Conservation (phyloP, 2,113 vertebrate species). For the Furnarius figulus region DNA sequence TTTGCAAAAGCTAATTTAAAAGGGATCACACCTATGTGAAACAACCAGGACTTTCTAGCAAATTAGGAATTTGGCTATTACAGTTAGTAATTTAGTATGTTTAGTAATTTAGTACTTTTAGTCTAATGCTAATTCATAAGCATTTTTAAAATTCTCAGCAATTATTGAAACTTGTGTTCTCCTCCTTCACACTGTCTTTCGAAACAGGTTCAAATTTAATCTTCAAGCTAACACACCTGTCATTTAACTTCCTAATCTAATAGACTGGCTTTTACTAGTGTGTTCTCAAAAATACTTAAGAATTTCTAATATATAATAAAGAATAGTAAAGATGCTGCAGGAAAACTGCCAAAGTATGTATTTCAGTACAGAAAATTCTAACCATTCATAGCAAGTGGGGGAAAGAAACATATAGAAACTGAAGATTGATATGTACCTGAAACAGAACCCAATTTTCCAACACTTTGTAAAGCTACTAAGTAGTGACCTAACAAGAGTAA, state of each 20-base stretch:
- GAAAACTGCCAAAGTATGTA: neutral
- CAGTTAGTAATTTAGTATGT: neutral
- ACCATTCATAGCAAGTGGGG: neutral
- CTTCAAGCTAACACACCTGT: neutral
- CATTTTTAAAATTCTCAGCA: neutral
- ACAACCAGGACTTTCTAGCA: neutral
- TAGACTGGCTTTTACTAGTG: neutral
- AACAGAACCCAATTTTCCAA: neutral
- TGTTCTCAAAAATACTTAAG: neutral
- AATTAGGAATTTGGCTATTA: neutral
- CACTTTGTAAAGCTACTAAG: neutral
- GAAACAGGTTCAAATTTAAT: neutral
- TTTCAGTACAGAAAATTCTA: neutral
- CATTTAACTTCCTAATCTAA: neutral
- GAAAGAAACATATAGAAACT: neutral
- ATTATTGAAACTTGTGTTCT: neutral
- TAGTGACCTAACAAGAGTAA: neutral
- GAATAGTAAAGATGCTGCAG: neutral
- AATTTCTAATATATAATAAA: neutral
- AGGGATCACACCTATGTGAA: fast-evolving
- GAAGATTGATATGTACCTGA: neutral
- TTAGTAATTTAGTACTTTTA: neutral
- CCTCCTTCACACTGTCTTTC: neutral
- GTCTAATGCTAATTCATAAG: neutral
- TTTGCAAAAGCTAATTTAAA: neutral